Evolutionary conservation across 1,140 invertebrate genomes (phyloP).

Genomic region (Drosophila ercepeae): DNA sequence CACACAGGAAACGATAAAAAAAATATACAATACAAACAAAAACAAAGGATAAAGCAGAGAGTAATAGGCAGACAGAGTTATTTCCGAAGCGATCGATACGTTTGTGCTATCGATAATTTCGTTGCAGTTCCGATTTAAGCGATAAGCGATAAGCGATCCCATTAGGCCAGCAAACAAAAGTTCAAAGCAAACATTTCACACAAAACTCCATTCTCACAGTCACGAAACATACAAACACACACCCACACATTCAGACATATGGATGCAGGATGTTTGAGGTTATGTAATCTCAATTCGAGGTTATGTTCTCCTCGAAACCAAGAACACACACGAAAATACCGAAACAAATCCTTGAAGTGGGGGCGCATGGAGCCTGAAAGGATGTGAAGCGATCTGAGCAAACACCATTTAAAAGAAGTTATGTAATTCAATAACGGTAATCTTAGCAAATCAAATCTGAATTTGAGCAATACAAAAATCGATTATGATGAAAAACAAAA

Average conservation of each 20-base stretch:
- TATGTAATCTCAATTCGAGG: slow-evolving; percentile 11
- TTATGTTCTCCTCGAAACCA: slow-evolving; percentile 12
- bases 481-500: slow-evolving; percentile 3
- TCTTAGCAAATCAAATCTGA: slow-evolving; percentile 27
- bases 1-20: slow-evolving; percentile 1
- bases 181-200: slow-evolving; percentile 62
- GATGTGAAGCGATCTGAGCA: slow-evolving; percentile 13
- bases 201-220: neutral
- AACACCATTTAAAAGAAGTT: slow-evolving; percentile 3
- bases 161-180: slow-evolving; percentile 41
- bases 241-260: slow-evolving; percentile 12
- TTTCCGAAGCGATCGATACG: slow-evolving; percentile 14
- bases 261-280: slow-evolving; percentile 16
- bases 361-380: slow-evolving; percentile 46
- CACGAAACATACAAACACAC: neutral
- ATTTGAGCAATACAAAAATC: slow-evolving; percentile 11
- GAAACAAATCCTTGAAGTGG: slow-evolving; percentile 58
- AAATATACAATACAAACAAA: too few species aligned
- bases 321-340: slow-evolving; percentile 14
- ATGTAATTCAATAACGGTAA: slow-evolving; percentile 2
- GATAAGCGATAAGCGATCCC: slow-evolving; percentile 16
- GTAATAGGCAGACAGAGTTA: slow-evolving; percentile 22
- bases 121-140: slow-evolving; percentile 21
- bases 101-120: slow-evolving; percentile 10
- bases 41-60: slow-evolving; percentile 5